Base-by-base conservation (phyloP, 2,888 invertebrate genomes). In the Drosophila vallismaia region DNA sequence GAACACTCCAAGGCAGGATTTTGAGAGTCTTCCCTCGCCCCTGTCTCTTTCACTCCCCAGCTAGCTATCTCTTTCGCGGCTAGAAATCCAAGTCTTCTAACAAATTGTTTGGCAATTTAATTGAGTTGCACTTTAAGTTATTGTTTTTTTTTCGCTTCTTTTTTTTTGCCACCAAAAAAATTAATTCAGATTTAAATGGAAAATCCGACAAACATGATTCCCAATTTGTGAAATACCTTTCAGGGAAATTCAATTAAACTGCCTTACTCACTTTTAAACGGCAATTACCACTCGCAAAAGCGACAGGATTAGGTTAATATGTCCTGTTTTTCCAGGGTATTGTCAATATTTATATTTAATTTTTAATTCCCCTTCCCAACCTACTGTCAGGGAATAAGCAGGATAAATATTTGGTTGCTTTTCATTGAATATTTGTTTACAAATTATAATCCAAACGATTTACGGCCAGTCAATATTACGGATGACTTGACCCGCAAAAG, bases 381-480 rank as follows among this genome's bases (percentile, higher is more conserved):
- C n/a, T n/a, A n/a, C n/a, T n/a, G n/a, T n/a, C n/a, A n/a, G n/a
- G n/a, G n/a, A n/a, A n/a, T n/a, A n/a, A n/a, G n/a, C 10, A 33
- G 10, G 4, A 3, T 33, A 33, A 10, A 33, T 3, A 8, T 33
- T 33, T 33, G 9, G 9, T 4, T 33, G 3, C 10, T 33, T 36
- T 36, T 2, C 36, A 28, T 36, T 12, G 8, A 19, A 44, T 5
- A 28, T 50, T 44, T 49, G 59, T 60, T 24, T 38, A 51, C 44
- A 51, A 63, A 62, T 62, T 45, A 63, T 62, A 63, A 63, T 62
- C 45, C 36, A 10, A 26, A 62, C 62, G 62, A 63, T 62, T 63
- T 63, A 38, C 36, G 44, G 31, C 9, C 44, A 59, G 45, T 51
- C 57, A 52, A 66, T 62, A 33, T 19, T 33, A 31, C 58, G 58